Evolutionary conservation across 2,888 invertebrate genomes (phyloP), one percentile per base, ranked within the genome.

Genomic region (Calliopum simillimum): DNA sequence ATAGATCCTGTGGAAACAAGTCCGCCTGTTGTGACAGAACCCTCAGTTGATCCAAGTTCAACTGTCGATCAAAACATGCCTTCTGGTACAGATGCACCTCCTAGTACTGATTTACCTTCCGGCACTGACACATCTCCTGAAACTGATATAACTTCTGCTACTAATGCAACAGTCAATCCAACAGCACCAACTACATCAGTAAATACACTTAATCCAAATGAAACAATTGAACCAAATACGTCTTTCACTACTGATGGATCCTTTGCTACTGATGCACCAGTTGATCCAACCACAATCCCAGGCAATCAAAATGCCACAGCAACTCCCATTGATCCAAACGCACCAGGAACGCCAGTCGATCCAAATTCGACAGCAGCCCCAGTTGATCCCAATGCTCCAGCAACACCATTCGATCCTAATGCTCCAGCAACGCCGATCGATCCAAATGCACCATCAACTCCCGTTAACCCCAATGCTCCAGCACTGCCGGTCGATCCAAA

Each of bases 391-490:
- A 44, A 53, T 46, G 55, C 51, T 43, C 66, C 70, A n/a, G n/a
- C n/a, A n/a, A n/a, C n/a, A n/a, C n/a, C n/a, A 19, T 55, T 47
- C 3, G 53, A 62, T 23, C 70, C 70, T 49, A 67, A 59, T 59
- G 49, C 70, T 23, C 70, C 72, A 21, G 69, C n/a, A n/a, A n/a
- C n/a, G n/a, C n/a, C n/a, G n/a, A n/a, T 69, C 0, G 53, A 70
- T 19, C 73, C 76, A 0, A 77, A 72, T 3, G 69, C 69, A 5
- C 73, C 74, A 14, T n/a, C n/a, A n/a, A n/a, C n/a, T n/a, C n/a
- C n/a, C n/a, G 67, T 58, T 0, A 65, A 70, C 11, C 72, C 72
- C 0, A 67, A 67, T 43, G 33, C 61, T 16, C 56, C 72, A 33
- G n/a, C n/a, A n/a, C n/a, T n/a, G n/a, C n/a, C n/a, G n/a, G 55